A percentile compares a stretch with the other conserved stretches of the same genome.
Conservation (phyloP, 2,888 invertebrate genomes). For the Venustoraphidia nigricollis region DNA sequence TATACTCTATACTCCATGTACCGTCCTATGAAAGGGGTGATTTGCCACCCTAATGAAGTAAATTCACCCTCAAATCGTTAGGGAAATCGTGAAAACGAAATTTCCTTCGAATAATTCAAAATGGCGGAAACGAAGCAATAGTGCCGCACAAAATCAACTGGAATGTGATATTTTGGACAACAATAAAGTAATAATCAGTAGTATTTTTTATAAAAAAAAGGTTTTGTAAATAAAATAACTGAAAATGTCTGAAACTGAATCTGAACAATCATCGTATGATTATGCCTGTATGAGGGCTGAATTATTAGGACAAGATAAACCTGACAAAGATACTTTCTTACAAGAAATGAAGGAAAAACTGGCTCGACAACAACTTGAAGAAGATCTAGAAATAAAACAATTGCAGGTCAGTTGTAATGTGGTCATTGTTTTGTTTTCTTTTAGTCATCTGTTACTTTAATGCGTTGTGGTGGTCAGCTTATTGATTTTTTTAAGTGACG, state of each 20-base stretch:
- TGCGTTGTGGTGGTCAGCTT: too few species aligned
- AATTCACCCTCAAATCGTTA: too few species aligned
- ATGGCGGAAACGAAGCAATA: constrained; percentile 4
- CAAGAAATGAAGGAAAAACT: constrained; percentile 32
- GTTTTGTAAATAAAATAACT: too few species aligned
- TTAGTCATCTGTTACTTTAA: background rate
- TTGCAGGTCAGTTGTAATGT: constrained; percentile 23
- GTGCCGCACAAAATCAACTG: constrained; percentile 2
- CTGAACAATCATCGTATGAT: constrained; percentile 39
- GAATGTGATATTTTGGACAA: constrained; percentile 3
- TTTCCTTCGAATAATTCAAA: background rate
- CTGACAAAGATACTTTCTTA: constrained; percentile 49
- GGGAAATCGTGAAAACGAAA: too few species aligned
- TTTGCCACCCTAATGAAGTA: too few species aligned
- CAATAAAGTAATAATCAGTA: background rate
- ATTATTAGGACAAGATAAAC: constrained; percentile 53
- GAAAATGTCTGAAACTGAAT: too few species aligned
- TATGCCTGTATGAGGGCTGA: constrained; percentile 68
- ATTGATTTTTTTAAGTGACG: too few species aligned
- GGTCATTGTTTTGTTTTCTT: background rate
- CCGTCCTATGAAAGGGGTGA: too few species aligned
- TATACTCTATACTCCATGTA: too few species aligned
- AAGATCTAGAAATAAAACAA: constrained; percentile 35
- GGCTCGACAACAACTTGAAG: constrained; percentile 27
- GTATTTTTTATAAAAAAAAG: too few species aligned